phyloP scores from a whole-genome alignment of 2,797 vertebrate species.

The Parotocinclus haroldoi region DNA sequence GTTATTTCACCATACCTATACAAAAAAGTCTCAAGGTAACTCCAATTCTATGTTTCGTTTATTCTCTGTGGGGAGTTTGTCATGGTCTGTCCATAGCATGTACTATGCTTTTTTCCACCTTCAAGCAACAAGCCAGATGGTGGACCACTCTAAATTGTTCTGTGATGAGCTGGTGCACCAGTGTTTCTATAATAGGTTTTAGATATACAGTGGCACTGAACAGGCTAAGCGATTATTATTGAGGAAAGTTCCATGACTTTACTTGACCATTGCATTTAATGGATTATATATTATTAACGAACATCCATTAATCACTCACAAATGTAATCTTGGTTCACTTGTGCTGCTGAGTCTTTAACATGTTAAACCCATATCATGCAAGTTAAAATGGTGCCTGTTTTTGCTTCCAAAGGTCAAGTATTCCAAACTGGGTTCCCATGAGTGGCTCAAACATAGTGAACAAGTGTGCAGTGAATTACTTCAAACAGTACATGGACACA shows the following conservation, averaged over 20 bases:
- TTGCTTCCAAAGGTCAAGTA: conserved; percentile 61
- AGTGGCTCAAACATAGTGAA: conserved; percentile 61
- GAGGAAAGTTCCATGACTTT: background rate
- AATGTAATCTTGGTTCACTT: background rate
- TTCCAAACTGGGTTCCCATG: conserved; percentile 57
- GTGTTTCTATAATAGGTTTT: background rate
- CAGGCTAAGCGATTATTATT: too few species aligned
- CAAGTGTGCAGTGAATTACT: conserved; percentile 50
- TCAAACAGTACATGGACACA: conserved; percentile 25
- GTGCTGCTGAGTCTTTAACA: too few species aligned
- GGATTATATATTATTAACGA: background rate
- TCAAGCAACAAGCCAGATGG: too few species aligned
- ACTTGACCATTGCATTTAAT: background rate
- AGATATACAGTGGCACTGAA: too few species aligned
- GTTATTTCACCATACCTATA: conserved; percentile 50
- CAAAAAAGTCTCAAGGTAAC: conserved; percentile 60
- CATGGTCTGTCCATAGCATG: too few species aligned
- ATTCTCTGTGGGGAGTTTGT: background rate
- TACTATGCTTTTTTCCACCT: too few species aligned
- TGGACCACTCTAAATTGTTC: too few species aligned
- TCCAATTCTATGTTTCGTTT: background rate
- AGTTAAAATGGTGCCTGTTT: background rate
- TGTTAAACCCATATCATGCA: too few species aligned
- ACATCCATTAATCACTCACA: background rate
- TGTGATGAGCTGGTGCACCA: too few species aligned